Percentiles rank a stretch among this genome's conserved stretches.
Conservation (phyloP, 1,140 invertebrate species). For the Brachystomella parvula region DNA sequence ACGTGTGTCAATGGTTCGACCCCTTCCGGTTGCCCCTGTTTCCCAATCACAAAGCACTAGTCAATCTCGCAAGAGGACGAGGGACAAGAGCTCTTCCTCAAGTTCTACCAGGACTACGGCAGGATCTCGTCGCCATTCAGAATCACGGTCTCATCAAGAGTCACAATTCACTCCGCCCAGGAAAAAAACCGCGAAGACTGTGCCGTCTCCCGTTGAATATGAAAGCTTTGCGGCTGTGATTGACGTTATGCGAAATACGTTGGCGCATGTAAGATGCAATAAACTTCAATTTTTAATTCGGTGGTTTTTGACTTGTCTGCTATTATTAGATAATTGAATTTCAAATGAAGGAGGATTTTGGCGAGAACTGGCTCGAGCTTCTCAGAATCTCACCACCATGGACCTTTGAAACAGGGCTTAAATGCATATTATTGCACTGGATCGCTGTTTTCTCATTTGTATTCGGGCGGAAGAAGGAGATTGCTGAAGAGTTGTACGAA, state of each 20-base stretch:
- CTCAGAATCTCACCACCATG: slow-evolving; percentile 31
- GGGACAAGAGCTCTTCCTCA: no score
- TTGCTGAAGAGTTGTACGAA: slow-evolving; percentile 15
- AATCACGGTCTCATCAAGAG: no score
- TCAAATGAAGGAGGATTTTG: slow-evolving; percentile 35
- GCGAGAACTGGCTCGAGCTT: slow-evolving; percentile 23
- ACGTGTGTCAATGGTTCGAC: no score
- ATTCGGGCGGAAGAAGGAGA: slow-evolving; percentile 11
- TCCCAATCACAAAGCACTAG: no score
- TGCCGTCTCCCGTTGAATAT: background rate
- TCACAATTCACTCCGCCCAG: background rate
- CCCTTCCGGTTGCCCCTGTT: no score
- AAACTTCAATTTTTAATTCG: slow-evolving; percentile 6
- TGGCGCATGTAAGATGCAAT: slow-evolving; percentile 14
- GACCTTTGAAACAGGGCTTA: slow-evolving; percentile 16
- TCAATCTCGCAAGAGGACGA: no score
- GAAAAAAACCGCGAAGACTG: background rate
- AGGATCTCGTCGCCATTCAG: no score
- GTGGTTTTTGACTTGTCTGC: background rate
- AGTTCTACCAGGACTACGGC: no score
- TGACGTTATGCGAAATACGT: background rate
- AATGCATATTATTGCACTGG: slow-evolving; percentile 33
- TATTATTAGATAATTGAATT: slow-evolving; percentile 28
- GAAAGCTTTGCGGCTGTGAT: slow-evolving; percentile 9
- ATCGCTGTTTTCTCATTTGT: slow-evolving; percentile 32